A percentile compares a stretch with the other conserved stretches of the same genome.
phyloP scores from a whole-genome alignment of 2,888 invertebrate species.

The Drosophila merina region DNA sequence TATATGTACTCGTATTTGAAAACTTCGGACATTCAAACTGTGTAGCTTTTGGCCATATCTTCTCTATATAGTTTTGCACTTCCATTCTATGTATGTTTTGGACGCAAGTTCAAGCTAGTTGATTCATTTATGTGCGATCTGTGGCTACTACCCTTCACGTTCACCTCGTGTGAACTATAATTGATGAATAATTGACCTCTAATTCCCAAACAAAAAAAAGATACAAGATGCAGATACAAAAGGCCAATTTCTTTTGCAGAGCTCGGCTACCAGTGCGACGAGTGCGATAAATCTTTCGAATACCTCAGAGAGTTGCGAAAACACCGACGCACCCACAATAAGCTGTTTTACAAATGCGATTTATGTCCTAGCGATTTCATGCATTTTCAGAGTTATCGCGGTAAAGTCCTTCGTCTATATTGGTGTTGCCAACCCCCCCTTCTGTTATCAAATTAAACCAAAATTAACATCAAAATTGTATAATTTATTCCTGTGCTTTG shows the following conservation, averaged over 20 bases:
- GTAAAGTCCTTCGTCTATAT: constrained; percentile 56
- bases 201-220: not conserved
- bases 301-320: constrained; percentile 73
- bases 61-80: not conserved
- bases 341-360: constrained; percentile 77
- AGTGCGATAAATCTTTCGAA: constrained; percentile 66
- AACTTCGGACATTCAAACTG: not conserved
- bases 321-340: constrained; percentile 74
- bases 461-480: not conserved
- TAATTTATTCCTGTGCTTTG: not conserved
- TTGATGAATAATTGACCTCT: not conserved
- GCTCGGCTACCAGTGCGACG: constrained; percentile 68
- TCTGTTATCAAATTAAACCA: not conserved
- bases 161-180: too few species aligned
- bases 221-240: constrained; percentile 39
- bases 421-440: constrained; percentile 7
- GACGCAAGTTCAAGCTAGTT: not conserved
- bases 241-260: constrained; percentile 68
- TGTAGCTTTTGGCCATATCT: not conserved
- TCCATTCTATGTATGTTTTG: not conserved
- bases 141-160: not conserved
- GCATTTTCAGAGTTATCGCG: constrained; percentile 71
- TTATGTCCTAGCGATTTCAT: constrained; percentile 70
- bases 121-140: not conserved
- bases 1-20: not conserved